Evolutionary conservation across 37 sponge, comb jelly and placozoan species (phyloP).

Genomic region (Mnemiopsis leidyi): DNA sequence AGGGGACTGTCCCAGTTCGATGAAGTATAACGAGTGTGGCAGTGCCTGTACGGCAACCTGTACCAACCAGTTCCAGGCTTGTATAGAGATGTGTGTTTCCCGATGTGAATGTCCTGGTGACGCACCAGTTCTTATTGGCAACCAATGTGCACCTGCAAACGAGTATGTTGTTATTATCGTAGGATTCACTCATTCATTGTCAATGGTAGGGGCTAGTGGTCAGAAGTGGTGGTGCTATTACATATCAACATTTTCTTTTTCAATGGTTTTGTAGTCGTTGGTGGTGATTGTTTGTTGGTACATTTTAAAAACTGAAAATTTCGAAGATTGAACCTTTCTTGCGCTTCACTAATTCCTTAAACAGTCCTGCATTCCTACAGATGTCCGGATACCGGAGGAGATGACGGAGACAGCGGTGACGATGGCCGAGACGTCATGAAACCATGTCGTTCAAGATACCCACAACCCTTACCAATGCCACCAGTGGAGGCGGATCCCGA

Average conservation of each 20-base stretch:
- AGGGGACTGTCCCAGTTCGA: neutral
- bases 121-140: neutral
- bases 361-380: no score
- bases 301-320: no score
- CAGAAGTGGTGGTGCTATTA: no score
- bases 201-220: no score
- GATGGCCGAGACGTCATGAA: neutral
- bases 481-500: neutral
- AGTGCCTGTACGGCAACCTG: conserved; percentile 60
- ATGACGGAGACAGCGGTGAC: neutral
- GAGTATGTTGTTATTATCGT: no score
- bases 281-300: no score
- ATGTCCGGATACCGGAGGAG: neutral
- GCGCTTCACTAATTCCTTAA: no score
- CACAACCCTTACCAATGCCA: neutral
- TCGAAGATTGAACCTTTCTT: no score
- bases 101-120: neutral
- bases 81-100: conserved; percentile 5
- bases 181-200: no score
- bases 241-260: no score
- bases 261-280: no score
- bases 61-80: neutral
- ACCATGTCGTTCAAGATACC: neutral
- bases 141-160: neutral
- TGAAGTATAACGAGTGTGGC: neutral